These are phyloP conservation scores for Siniperca scherzeri DNA, from an alignment of 2,797 vertebrate genomes.

Conservation along the genomic window DNA sequence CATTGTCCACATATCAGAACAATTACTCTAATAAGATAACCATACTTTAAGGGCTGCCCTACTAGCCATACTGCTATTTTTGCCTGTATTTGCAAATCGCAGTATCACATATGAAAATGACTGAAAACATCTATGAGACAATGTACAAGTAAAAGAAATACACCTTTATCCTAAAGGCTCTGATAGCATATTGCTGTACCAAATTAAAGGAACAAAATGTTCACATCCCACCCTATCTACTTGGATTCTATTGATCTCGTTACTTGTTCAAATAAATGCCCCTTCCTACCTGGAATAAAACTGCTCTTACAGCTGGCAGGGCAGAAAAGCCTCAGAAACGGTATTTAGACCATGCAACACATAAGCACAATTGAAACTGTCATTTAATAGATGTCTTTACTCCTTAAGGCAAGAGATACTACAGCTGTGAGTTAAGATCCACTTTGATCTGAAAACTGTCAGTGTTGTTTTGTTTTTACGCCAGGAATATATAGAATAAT, in stretches of 20 bases:
- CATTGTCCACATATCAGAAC: background rate
- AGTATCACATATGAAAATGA: background rate
- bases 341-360: background rate
- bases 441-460: slow-evolving; percentile 17
- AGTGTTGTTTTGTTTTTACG: background rate
- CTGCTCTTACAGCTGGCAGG: background rate
- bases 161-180: background rate
- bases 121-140: background rate
- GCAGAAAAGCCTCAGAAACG: background rate
- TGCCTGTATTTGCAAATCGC: background rate
- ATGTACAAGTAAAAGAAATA: background rate
- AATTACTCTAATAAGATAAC: background rate
- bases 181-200: background rate
- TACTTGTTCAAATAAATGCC: background rate
- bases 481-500: background rate
- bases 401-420: background rate
- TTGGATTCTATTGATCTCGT: background rate
- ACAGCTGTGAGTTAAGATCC: slow-evolving; percentile 41
- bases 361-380: background rate
- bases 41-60: background rate
- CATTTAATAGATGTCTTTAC: background rate
- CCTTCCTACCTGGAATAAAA: background rate
- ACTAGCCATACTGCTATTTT: background rate
- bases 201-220: background rate
- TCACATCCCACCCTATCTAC: background rate